A percentile compares a stretch with the other conserved stretches of the same genome.
Conservation (phyloP, 2,113 vertebrate species). For the Anser cygnoides region DNA sequence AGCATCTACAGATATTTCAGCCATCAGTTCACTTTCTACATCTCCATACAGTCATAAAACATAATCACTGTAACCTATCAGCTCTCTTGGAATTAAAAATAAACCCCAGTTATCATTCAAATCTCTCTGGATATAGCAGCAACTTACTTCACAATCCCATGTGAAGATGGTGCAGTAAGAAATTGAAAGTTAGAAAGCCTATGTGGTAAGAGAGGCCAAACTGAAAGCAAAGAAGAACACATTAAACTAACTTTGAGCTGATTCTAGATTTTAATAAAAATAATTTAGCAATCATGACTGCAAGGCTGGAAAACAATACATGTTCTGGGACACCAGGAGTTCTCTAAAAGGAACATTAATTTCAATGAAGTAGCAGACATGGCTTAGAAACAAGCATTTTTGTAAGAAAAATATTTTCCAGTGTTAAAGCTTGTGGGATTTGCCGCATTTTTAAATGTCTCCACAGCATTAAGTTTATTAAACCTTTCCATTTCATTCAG, state of each 20-base stretch:
- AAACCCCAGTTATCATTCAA: background rate
- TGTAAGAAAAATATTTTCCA: background rate
- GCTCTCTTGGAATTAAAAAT: background rate
- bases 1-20: background rate
- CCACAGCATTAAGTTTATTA: background rate
- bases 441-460: background rate
- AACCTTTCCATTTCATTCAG: conserved; percentile 36
- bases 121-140: background rate
- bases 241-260: background rate
- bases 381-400: background rate
- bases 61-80: background rate
- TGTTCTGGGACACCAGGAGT: background rate
- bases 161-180: background rate
- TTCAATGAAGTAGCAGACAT: background rate
- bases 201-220: background rate
- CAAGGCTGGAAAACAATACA: background rate
- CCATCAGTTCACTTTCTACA: background rate
- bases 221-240: background rate
- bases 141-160: background rate
- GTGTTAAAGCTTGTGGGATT: background rate
- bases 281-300: background rate
- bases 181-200: background rate
- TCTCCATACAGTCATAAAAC: background rate
- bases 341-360: background rate
- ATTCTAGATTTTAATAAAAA: background rate